Evolutionary conservation across 2,113 vertebrate genomes (phyloP), one percentile per base, ranked within the genome.

Genomic region (Illadopsis cleaveri): DNA sequence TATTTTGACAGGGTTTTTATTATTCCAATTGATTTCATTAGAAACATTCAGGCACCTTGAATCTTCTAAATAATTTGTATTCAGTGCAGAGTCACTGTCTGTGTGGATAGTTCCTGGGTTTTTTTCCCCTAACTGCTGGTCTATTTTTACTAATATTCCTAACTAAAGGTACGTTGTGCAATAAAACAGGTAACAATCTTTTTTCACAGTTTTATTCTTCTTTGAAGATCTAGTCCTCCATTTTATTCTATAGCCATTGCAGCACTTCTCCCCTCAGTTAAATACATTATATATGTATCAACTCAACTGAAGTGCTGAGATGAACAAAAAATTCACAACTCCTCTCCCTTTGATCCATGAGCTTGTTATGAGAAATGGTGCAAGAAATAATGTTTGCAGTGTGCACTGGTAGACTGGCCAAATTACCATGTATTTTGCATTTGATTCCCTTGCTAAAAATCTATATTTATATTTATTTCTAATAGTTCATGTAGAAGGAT

Each of bases 51-150:
- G 27, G 10, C 7, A 27, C 25, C n/a, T 72, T 66, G 47, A 83
- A 54, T 83, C 75, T 70, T 77, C 45, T 92, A 81, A 92, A 73
- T 86, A 89, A 77, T 91, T 89, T 84, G 70, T 72, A 66, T n/a
- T 78, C 60, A 24, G 11, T 47, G 30, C 56, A 83, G 76, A 50
- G 28, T 83, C 33, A 51, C 22, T 75, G 23, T 2, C 60, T 82
- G 28, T 3, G 0, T 15, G 62, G 76, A 71, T 57, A 61, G 60
- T 79, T 28, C 25, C n/a, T 91, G 30, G 0, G 10, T 0, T 4
- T 38, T 38, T 42, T 40, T 9, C 0, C 6, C 15, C 8, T 68
- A 53, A 37, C 33, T 60, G 4, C 27, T 86, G 13, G 6, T 64
- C 28, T 12, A 33, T 79, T 71, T 87, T 79, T 70, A 20, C n/a